Conservation (phyloP, 2,113 vertebrate species). For the Corythaeola cristata region DNA sequence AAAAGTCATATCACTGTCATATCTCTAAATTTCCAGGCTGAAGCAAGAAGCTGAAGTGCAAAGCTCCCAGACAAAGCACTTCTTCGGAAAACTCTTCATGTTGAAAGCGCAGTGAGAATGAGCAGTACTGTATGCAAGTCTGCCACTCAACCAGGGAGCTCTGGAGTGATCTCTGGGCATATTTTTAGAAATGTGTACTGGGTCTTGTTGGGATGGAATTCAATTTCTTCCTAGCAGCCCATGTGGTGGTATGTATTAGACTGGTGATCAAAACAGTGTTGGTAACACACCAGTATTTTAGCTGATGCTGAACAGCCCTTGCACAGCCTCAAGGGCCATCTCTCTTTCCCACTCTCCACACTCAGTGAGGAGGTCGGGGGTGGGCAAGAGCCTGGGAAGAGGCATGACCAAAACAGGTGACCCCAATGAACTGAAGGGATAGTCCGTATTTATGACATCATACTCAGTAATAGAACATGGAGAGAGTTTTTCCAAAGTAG, state of each 20-base stretch:
- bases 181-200: neutral
- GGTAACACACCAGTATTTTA: neutral
- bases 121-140: neutral
- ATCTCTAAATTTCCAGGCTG: neutral
- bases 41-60: neutral
- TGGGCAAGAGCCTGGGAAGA: neutral
- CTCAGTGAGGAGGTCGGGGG: neutral
- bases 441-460: neutral
- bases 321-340: neutral
- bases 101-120: neutral
- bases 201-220: neutral
- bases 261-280: neutral
- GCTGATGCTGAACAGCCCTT: neutral
- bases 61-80: neutral
- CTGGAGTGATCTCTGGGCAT: neutral
- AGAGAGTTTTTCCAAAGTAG: neutral
- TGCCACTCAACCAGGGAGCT: neutral
- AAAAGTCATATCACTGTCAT: neutral
- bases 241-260: neutral
- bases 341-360: neutral
- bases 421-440: neutral
- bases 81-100: neutral
- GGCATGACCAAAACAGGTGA: rapidly evolving
- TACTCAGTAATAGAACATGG: neutral
- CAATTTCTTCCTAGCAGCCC: neutral